Percentiles rank a stretch among this genome's conserved stretches.
Evolutionary conservation across 2,113 vertebrate species (phyloP).

Genomic region (Pandion haliaetus): DNA sequence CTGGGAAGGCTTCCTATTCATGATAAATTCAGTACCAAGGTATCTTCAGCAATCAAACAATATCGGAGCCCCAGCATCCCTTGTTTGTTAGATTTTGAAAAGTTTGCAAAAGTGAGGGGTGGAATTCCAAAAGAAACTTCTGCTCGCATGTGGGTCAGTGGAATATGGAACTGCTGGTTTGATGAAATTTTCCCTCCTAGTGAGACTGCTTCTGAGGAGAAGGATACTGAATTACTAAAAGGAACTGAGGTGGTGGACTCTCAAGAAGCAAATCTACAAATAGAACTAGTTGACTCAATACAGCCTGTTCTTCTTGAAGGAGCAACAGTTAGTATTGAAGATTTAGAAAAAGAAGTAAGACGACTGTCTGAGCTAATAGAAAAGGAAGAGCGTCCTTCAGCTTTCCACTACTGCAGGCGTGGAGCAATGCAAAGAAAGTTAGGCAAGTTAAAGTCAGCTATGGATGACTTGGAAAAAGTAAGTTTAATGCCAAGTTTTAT

Average conservation of each 20-base stretch:
- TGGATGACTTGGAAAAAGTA: slow-evolving; percentile 76
- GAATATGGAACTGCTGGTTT: slow-evolving; percentile 56
- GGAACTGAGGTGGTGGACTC: not conserved
- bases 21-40: slow-evolving; percentile 4
- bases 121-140: slow-evolving; percentile 16
- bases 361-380: slow-evolving; percentile 63
- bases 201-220: not conserved
- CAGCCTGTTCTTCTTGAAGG: slow-evolving; percentile 26
- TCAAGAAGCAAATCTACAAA: not conserved
- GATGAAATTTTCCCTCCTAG: slow-evolving; percentile 33
- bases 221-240: not conserved
- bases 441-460: slow-evolving; percentile 70
- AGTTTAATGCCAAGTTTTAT: slow-evolving; percentile 27
- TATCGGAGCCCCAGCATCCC: slow-evolving; percentile 60
- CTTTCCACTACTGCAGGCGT: slow-evolving; percentile 73
- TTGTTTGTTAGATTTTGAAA: slow-evolving; percentile 64
- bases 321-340: not conserved
- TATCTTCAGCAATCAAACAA: slow-evolving; percentile 9
- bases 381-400: not conserved
- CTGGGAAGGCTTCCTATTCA: slow-evolving; percentile 39
- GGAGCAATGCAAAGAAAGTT: slow-evolving; percentile 76
- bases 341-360: slow-evolving; percentile 64
- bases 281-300: slow-evolving; percentile 47
- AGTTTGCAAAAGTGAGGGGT: slow-evolving; percentile 29
- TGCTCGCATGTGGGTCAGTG: slow-evolving; percentile 39